A percentile compares a stretch with the other conserved stretches of the same genome.
phyloP scores from a whole-genome alignment of 37 sponge, comb jelly and placozoan species.

The Beroe ovata region DNA sequence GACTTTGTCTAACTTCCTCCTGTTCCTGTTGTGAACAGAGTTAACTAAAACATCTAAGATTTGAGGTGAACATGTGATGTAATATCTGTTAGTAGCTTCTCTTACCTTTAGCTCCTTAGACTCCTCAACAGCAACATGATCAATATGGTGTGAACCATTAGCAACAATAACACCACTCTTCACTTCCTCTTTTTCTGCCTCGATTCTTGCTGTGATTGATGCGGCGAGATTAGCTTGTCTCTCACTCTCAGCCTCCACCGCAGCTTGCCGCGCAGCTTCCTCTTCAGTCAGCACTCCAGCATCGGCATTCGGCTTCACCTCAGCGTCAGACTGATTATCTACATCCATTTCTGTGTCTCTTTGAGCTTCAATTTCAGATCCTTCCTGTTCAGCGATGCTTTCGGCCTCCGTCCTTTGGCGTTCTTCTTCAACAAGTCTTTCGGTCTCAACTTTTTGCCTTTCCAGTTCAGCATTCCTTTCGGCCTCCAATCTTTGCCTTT shows the following conservation, averaged over 20 bases:
- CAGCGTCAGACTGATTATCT: neutral
- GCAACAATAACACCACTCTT: constrained; percentile 2
- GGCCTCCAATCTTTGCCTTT: neutral
- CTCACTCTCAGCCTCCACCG: neutral
- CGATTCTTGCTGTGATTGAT: neutral
- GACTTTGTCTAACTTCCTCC: too few species aligned
- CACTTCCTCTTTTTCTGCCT: neutral
- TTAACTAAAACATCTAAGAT: too few species aligned
- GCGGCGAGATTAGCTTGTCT: neutral
- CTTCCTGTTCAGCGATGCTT: constrained; percentile 20
- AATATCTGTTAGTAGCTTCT: too few species aligned
- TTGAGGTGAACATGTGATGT: too few species aligned
- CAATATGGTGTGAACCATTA: neutral
- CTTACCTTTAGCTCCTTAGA: constrained; percentile 12
- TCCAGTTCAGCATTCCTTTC: neutral
- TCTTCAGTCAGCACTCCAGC: neutral
- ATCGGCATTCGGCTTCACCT: neutral
- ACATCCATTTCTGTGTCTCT: neutral
- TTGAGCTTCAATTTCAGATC: neutral
- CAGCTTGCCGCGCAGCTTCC: neutral
- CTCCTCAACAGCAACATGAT: constrained; percentile 24
- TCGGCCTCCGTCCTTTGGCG: neutral
- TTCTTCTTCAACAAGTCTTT: neutral
- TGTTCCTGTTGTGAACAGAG: too few species aligned
- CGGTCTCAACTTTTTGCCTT: constrained; percentile 4